Evolutionary conservation across 2,888 invertebrate species (phyloP).

Genomic region (Philopedon plagiatum): DNA sequence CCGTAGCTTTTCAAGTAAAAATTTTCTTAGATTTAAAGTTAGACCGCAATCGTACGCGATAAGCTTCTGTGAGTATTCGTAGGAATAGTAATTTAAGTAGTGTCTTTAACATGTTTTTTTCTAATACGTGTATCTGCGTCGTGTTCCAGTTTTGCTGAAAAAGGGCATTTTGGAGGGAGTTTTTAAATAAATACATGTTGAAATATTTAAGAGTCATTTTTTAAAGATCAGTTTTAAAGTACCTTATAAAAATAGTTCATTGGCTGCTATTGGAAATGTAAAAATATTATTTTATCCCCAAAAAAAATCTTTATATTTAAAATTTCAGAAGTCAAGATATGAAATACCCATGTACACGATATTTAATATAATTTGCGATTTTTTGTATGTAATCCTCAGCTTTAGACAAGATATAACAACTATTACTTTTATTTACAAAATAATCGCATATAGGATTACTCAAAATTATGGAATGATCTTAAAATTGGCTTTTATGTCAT

Average conservation of each 20-base stretch:
- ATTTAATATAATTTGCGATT: slow-evolving; percentile 17
- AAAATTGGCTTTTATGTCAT: not conserved
- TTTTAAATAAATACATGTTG: not conserved
- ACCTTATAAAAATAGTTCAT: no score
- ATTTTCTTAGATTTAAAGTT: slow-evolving; percentile 16
- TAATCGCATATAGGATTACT: slow-evolving; percentile 7
- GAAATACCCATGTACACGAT: slow-evolving; percentile 19
- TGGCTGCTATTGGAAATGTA: no score
- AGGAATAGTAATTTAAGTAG: no score
- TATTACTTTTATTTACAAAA: slow-evolving; percentile 23
- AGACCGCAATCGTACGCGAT: slow-evolving; percentile 34
- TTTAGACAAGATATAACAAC: slow-evolving; percentile 26
- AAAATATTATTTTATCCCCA: no score
- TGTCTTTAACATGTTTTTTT: not conserved
- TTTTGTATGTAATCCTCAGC: slow-evolving; percentile 33
- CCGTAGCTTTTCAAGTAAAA: not conserved
- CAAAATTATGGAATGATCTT: slow-evolving; percentile 4
- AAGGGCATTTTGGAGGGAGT: not conserved
- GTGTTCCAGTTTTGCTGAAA: not conserved
- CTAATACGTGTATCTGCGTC: no score
- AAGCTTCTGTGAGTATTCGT: slow-evolving; percentile 13
- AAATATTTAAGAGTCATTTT: no score
- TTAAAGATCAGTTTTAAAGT: no score
- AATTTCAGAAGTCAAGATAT: slow-evolving; percentile 19
- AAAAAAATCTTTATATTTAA: no score